Evolutionary conservation across 1,140 invertebrate genomes (phyloP).

Genomic region (Eufriesea mexicana): DNA sequence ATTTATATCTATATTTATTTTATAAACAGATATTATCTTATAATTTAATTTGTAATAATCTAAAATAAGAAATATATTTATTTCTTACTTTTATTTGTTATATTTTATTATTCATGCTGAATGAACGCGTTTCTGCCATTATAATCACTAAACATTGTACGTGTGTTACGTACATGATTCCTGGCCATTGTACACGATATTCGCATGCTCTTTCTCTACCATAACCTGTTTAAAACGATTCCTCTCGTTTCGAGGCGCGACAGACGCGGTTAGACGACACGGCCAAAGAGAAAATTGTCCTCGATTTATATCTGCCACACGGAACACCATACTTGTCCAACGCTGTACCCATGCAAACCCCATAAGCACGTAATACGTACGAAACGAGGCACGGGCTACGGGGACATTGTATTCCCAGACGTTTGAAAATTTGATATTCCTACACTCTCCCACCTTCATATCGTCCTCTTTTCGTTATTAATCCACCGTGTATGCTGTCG

Average conservation of each 20-base stretch:
- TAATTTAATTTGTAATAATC: no score
- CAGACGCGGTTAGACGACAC: background rate
- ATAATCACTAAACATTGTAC: no score
- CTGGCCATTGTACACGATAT: background rate
- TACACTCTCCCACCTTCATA: background rate
- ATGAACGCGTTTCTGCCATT: no score
- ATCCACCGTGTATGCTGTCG: background rate
- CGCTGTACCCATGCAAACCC: background rate
- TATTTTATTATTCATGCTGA: no score
- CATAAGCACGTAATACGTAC: background rate
- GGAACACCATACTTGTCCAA: slow-evolving; percentile 9
- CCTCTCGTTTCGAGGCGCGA: background rate
- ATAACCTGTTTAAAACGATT: background rate
- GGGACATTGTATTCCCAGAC: slow-evolving; percentile 20
- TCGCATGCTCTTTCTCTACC: no score
- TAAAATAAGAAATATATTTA: no score
- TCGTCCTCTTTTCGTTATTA: background rate
- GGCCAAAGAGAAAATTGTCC: slow-evolving; percentile 18
- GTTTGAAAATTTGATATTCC: slow-evolving; percentile 31
- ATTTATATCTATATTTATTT: no score
- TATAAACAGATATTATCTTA: no score
- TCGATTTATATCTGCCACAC: slow-evolving; percentile 14
- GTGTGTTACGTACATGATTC: no score
- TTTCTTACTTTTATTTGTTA: no score
- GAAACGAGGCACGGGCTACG: background rate